A percentile compares a stretch with the other conserved stretches of the same genome.
phyloP scores from a whole-genome alignment of 2,888 invertebrate species.

The Belgica antarctica region DNA sequence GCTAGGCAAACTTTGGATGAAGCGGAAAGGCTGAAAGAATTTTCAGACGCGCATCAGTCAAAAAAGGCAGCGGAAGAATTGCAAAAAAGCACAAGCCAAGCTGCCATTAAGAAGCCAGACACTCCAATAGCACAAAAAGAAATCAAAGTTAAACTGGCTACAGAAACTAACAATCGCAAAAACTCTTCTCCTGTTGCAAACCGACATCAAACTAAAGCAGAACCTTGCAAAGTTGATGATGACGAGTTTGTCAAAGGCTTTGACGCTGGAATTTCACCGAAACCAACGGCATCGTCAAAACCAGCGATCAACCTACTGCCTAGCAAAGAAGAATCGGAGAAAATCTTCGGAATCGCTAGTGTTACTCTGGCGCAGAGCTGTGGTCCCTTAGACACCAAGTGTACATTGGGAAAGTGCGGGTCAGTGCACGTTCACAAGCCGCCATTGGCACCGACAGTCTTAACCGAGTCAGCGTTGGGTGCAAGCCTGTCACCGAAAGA shows the following conservation, averaged over 20 bases:
- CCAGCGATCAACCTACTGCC: constrained; percentile 52
- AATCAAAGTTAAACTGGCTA: too few relatives aligned
- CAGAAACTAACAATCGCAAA: too few relatives aligned
- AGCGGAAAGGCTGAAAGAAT: neutral
- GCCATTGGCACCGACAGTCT: constrained; percentile 54
- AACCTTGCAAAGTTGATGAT: constrained; percentile 21
- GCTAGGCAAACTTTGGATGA: too few relatives aligned
- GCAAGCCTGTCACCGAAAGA: constrained; percentile 55
- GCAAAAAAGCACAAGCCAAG: too few relatives aligned
- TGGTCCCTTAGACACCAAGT: constrained; percentile 55
- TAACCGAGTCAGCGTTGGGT: constrained; percentile 54
- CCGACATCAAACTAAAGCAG: neutral
- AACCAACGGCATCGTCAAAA: constrained; percentile 6
- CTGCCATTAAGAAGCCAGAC: neutral
- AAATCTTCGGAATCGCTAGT: constrained; percentile 56
- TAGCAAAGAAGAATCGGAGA: constrained; percentile 56
- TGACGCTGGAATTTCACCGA: neutral
- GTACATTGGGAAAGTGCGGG: constrained; percentile 55
- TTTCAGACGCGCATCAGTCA: neutral
- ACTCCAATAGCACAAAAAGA: neutral
- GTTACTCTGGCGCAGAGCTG: constrained; percentile 55
- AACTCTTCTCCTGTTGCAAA: too few relatives aligned
- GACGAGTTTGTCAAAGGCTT: constrained; percentile 42
- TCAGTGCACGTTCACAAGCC: constrained; percentile 55
- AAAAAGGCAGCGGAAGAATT: too few relatives aligned